phyloP scores from a whole-genome alignment of 2,888 invertebrate species.

The Diadromus collaris region DNA sequence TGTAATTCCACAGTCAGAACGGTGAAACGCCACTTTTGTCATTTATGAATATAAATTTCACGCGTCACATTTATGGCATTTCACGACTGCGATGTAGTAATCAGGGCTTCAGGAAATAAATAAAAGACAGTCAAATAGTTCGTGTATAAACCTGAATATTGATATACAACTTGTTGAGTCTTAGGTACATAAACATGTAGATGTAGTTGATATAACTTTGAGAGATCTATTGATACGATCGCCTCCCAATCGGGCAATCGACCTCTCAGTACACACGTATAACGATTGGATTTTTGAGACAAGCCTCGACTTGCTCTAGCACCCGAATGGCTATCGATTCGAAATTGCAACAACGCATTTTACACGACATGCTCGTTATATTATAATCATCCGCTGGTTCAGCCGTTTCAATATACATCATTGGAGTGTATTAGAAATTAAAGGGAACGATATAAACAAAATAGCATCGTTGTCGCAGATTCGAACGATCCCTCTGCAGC shows the following conservation, averaged over 20 bases:
- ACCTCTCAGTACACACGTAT: constrained; percentile 60
- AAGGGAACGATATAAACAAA: constrained; percentile 16
- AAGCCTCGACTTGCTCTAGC: constrained; percentile 64
- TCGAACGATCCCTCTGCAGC: constrained; percentile 27
- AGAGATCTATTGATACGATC: constrained; percentile 56
- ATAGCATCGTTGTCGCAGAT: constrained; percentile 36
- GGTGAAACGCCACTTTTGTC: too few species aligned
- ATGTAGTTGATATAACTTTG: constrained; percentile 72
- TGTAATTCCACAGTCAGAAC: too few species aligned
- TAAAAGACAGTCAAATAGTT: constrained; percentile 16
- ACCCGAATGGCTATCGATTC: constrained; percentile 58
- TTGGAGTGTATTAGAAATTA: constrained; percentile 37
- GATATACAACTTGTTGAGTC: constrained; percentile 78
- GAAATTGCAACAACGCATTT: constrained; percentile 30
- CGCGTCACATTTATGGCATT: too few species aligned
- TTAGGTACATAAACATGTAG: constrained; percentile 76
- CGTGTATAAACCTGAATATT: constrained; percentile 78
- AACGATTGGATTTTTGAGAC: constrained; percentile 61
- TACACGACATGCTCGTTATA: constrained; percentile 18
- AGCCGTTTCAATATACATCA: constrained; percentile 31
- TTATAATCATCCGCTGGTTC: constrained; percentile 20
- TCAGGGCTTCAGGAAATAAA: constrained; percentile 2
- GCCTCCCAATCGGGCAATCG: constrained; percentile 50
- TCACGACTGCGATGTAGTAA: too few species aligned
- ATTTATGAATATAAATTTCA: too few species aligned